Evolutionary conservation across 2,113 vertebrate species (phyloP).

Genomic region (Zosterops pallidus): DNA sequence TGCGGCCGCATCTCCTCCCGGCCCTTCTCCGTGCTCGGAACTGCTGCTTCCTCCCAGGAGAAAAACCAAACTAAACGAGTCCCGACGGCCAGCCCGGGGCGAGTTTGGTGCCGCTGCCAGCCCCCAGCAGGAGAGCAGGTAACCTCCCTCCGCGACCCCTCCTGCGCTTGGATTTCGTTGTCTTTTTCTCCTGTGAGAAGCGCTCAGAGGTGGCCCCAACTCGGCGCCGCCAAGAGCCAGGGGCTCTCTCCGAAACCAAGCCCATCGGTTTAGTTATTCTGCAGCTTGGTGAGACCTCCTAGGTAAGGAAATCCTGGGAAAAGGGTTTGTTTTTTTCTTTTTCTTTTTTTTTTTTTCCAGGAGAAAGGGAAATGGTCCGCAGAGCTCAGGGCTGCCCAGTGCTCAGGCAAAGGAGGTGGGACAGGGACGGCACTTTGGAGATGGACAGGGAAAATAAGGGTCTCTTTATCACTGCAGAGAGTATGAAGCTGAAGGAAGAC

Average conservation of each 20-base stretch:
- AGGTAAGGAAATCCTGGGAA: not conserved
- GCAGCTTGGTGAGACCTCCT: not conserved
- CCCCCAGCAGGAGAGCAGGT: not conserved
- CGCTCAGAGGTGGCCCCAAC: not conserved
- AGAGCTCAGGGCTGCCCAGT: not conserved
- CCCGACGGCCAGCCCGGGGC: not conserved
- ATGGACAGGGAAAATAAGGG: accelerated
- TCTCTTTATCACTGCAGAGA: not conserved
- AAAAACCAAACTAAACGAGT: not conserved
- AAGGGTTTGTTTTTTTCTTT: not conserved
- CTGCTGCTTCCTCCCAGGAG: not conserved
- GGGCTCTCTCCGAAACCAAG: not conserved
- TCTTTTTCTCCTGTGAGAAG: not conserved
- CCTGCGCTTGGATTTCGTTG: not conserved
- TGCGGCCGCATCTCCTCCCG: not conserved
- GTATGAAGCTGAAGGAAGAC: not conserved
- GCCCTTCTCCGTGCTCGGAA: not conserved
- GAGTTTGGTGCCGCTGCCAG: not conserved
- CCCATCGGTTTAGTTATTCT: not conserved
- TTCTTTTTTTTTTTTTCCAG: not conserved
- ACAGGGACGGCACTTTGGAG: not conserved
- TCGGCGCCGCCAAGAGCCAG: not conserved
- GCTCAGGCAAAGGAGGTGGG: accelerated
- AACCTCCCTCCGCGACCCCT: not conserved
- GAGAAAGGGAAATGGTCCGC: not conserved